Evolutionary conservation across 2,888 invertebrate genomes (phyloP), one percentile per base, ranked within the genome.

Genomic region (Crossocerus cetratus): DNA sequence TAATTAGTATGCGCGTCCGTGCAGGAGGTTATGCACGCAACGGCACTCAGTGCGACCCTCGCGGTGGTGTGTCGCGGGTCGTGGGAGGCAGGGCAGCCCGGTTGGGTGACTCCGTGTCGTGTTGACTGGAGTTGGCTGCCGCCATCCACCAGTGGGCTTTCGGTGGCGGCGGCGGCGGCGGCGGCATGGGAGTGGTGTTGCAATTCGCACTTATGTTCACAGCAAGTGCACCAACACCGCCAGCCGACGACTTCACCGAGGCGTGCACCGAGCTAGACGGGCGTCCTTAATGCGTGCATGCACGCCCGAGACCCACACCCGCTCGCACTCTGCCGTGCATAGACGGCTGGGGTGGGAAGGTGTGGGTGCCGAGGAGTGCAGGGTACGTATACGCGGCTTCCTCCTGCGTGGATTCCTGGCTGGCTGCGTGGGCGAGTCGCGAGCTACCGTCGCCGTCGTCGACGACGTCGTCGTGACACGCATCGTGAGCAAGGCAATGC

Each of bases 121-220:
- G 57, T 53, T 5, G 23, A 23, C 21, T n/a, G 49, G 18, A 54
- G 63, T 49, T 56, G 57, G 62, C 23, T 58, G 55, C 42, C 45
- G 58, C 21, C 53, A 58, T 56, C 22, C 16, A 42, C 65, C 22
- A 54, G 53, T 54, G 76, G 89, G 89, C 32, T 32, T 32, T 49
- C 86, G 84, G 86, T 86, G 88, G 87, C 91, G 91, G 91, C 91
- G 91, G 91, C 91, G 92, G 92, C 92, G 92, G 32, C 23, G 45
- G 20, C 23, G 91, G 91, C 91, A 91, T 91, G 91, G 91, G 91
- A 91, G 92, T 92, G 93, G 93, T 92, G 93, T 93, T 92, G 93
- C 93, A 92, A 93, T 93, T 93, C 92, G 92, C 93, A 93, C 93
- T 93, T 93, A 93, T 92, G 92, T 93, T 92, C 91, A 32, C 32